A percentile compares a stretch with the other conserved stretches of the same genome.
These are phyloP conservation scores for Temnothorax ravouxi DNA, from an alignment of 2,888 invertebrate genomes.

Conservation along the genomic window DNA sequence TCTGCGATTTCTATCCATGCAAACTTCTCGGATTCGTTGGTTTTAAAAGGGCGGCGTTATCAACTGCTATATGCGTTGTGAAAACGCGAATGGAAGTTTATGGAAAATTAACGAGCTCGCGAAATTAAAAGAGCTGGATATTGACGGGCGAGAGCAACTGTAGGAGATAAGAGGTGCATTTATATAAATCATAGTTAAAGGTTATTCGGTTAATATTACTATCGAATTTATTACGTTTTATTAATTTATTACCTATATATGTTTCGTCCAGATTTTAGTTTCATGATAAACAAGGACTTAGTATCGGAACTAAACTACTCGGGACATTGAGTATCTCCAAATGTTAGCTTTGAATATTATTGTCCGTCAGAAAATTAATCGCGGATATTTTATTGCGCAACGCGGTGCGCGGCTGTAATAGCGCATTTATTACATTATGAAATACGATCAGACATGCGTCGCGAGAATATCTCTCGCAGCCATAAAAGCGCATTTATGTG, in stretches of 20 bases:
- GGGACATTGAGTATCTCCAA: neutral
- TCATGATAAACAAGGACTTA: neutral
- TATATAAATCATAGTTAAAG: neutral
- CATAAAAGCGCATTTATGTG: constrained; percentile 31
- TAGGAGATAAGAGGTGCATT: neutral
- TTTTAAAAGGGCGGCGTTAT: constrained; percentile 8
- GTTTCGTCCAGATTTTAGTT: neutral
- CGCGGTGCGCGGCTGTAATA: neutral
- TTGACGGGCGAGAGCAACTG: neutral
- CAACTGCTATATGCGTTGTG: neutral
- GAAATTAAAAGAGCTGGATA: neutral
- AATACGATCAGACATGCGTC: constrained; percentile 26
- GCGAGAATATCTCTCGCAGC: constrained; percentile 31
- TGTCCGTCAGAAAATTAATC: neutral
- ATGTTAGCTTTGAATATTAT: neutral
- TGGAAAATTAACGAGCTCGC: neutral
- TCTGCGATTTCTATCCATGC: neutral
- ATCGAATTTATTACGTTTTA: neutral
- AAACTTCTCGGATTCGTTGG: constrained; percentile 10
- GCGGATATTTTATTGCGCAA: constrained; percentile 25
- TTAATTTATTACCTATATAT: neutral
- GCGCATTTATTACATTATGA: constrained; percentile 41
- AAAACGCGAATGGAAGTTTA: constrained; percentile 7
- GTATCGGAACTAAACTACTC: neutral
- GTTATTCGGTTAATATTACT: neutral